These are phyloP conservation scores for Antrozous pallidus DNA, from an alignment of 2,797 vertebrate species.

Conservation along the genomic window DNA sequence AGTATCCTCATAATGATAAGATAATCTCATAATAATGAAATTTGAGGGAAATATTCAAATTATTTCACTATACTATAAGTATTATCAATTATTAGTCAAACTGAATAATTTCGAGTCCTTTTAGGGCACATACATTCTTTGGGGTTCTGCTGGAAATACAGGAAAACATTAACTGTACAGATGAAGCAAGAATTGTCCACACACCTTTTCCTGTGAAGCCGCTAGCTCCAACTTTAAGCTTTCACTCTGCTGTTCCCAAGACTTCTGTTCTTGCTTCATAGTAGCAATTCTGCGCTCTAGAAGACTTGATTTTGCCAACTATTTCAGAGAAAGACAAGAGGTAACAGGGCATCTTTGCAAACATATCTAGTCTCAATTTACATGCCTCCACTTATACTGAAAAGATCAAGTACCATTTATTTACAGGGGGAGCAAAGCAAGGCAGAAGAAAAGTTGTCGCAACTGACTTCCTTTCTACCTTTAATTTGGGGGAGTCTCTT, in stretches of 20 bases:
- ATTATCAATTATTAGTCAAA: not conserved
- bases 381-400: not conserved
- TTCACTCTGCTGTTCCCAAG: constrained; percentile 84
- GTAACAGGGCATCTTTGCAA: not conserved
- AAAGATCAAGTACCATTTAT: not conserved
- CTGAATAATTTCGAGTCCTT: not conserved
- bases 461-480: not conserved
- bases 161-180: not conserved
- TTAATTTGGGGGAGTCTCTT: not conserved
- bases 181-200: not conserved
- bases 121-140: not conserved
- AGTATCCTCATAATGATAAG: not conserved
- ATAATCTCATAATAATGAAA: not conserved
- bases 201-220: constrained; percentile 88
- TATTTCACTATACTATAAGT: not conserved
- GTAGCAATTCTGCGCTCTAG: constrained; percentile 84
- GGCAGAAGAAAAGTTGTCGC: not conserved
- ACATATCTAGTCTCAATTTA: not conserved
- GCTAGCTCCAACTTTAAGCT: constrained; percentile 84
- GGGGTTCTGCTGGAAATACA: not conserved
- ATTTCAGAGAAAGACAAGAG: constrained; percentile 1
- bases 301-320: constrained; percentile 81
- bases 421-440: not conserved
- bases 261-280: constrained; percentile 85
- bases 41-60: not conserved